Percentiles rank a stretch among this genome's conserved stretches.
Conservation (phyloP, 2,113 vertebrate species). For the Lota lota region DNA sequence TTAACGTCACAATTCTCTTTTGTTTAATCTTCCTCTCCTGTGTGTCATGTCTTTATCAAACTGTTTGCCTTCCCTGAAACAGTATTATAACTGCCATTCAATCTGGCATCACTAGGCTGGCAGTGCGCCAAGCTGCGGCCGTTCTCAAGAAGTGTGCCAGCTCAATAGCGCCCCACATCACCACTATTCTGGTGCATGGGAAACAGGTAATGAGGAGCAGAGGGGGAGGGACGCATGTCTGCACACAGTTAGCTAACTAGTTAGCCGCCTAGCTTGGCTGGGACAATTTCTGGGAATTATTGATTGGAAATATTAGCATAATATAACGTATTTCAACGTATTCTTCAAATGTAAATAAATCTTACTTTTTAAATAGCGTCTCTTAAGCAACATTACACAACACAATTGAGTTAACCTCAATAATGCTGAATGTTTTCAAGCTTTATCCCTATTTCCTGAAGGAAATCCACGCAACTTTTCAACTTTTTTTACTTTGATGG, state of each 20-base stretch:
- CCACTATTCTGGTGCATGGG: constrained; percentile 93
- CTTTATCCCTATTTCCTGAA: no score
- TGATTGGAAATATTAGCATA: not conserved
- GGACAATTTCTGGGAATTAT: constrained; percentile 26
- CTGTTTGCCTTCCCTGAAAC: not conserved
- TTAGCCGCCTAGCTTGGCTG: constrained; percentile 30
- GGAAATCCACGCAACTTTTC: no score
- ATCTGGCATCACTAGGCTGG: constrained; percentile 79
- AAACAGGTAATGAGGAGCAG: constrained; percentile 87
- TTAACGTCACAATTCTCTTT: not conserved
- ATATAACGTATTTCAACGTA: no score
- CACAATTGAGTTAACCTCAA: no score
- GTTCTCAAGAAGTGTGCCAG: constrained; percentile 88
- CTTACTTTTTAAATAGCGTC: no score
- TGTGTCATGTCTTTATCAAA: not conserved
- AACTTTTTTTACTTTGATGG: no score
- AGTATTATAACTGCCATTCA: constrained; percentile 33
- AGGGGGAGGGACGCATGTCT: constrained; percentile 55
- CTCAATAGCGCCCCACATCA: constrained; percentile 96
- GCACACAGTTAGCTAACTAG: constrained; percentile 19
- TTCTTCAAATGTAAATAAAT: no score
- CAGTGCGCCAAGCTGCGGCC: constrained; percentile 86
- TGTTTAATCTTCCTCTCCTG: not conserved
- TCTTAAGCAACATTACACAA: no score
- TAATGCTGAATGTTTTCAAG: no score